A percentile compares a stretch with the other conserved stretches of the same genome.
Conservation (phyloP, 1,140 invertebrate species). For the Riptortus pedestris region DNA sequence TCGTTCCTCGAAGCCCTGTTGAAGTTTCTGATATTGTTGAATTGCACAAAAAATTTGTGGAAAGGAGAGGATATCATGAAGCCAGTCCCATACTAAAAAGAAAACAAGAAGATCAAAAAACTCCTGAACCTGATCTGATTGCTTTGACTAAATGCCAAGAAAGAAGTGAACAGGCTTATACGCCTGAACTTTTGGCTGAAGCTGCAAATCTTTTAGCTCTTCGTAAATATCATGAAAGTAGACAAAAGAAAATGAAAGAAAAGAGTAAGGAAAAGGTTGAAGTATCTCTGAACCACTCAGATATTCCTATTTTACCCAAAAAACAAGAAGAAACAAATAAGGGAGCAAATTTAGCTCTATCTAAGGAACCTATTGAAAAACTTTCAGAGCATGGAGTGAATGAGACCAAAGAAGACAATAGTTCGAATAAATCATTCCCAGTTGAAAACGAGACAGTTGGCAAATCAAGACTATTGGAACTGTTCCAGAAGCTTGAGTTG, state of each 20-base stretch:
- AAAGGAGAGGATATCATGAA: constrained; percentile 49
- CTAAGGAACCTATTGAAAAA: background rate
- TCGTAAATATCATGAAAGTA: constrained; percentile 34
- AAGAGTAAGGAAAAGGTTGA: background rate
- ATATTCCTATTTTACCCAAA: background rate
- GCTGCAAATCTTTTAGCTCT: constrained; percentile 30
- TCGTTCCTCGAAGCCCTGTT: constrained; percentile 32
- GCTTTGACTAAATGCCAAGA: constrained; percentile 18
- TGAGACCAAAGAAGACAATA: background rate
- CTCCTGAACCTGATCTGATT: constrained; percentile 25
- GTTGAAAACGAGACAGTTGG: constrained; percentile 33
- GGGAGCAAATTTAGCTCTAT: background rate
- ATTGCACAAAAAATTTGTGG: constrained; percentile 54
- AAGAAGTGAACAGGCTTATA: constrained; percentile 4
- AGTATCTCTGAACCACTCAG: background rate
- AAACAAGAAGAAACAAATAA: background rate
- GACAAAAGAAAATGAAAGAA: constrained; percentile 23
- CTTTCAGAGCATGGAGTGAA: background rate
- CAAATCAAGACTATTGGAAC: constrained; percentile 42
- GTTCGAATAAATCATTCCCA: constrained; percentile 16
- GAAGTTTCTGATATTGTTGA: constrained; percentile 51
- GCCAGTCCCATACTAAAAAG: constrained; percentile 28
- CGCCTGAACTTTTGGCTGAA: constrained; percentile 28
- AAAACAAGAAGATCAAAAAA: constrained; percentile 19
- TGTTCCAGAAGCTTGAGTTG: constrained; percentile 40